Percentiles rank a stretch among this genome's conserved stretches.
Conservation (phyloP, 2,797 vertebrate species). For the Pantherophis alleghaniensis region DNA sequence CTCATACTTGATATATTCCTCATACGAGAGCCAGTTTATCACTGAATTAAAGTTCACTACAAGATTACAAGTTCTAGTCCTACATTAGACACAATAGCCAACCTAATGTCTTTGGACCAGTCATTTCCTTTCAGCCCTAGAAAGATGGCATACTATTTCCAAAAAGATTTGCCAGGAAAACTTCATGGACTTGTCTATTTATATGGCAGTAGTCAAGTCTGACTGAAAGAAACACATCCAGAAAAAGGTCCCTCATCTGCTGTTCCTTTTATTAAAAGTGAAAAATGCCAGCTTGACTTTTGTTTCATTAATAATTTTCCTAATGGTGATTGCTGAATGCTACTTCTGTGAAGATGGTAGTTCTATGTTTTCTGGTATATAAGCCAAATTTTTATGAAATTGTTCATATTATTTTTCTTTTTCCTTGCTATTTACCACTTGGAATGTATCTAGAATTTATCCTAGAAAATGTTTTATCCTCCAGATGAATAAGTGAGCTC, state of each 20-base stretch:
- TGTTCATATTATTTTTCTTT: not conserved
- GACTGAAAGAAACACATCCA: not conserved
- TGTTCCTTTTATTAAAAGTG: not conserved
- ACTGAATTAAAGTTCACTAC: not conserved
- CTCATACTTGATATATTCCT: not conserved
- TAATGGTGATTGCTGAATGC: not conserved
- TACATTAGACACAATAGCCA: not conserved
- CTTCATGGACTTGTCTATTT: not conserved
- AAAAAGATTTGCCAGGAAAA: not conserved
- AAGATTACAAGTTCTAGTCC: not conserved
- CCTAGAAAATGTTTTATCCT: not conserved
- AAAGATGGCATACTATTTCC: not conserved
- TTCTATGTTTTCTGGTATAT: not conserved
- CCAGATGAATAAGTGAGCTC: not conserved
- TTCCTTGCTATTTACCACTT: not conserved
- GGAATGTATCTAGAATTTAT: not conserved
- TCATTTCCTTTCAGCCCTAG: not conserved
- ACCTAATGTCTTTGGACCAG: not conserved
- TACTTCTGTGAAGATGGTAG: not conserved
- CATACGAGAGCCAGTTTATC: not conserved
- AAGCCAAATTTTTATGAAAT: not conserved
- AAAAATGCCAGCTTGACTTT: not conserved
- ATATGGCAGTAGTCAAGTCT: not conserved
- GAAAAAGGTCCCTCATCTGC: not conserved
- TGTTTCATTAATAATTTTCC: not conserved